Evolutionary conservation across 2,113 vertebrate species (phyloP).

Genomic region (Grallaria varia): DNA sequence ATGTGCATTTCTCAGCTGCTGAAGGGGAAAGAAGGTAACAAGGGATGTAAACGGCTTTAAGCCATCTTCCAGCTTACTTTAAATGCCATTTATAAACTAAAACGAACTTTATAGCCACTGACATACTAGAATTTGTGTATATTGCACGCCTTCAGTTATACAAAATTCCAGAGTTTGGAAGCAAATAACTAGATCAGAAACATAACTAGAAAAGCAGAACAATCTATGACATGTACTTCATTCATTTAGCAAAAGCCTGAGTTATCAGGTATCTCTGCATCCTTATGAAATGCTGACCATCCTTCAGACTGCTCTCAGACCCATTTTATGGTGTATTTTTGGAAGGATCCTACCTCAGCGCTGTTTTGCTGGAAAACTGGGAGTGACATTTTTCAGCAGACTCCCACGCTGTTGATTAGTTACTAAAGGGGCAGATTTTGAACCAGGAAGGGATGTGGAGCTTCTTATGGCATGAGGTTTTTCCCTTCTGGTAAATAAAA

Average conservation of each 20-base stretch:
- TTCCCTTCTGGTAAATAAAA: neutral
- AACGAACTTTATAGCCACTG: neutral
- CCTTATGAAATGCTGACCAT: neutral
- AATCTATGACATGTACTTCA: neutral
- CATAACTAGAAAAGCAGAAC: neutral
- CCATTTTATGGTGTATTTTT: neutral
- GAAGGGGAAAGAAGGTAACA: neutral
- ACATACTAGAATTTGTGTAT: neutral
- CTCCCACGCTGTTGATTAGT: neutral
- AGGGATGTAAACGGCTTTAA: neutral
- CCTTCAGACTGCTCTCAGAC: neutral
- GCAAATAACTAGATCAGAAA: neutral
- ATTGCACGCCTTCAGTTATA: neutral
- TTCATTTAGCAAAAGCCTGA: neutral
- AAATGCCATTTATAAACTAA: neutral
- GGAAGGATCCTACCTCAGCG: neutral
- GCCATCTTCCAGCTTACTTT: neutral
- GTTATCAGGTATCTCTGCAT: neutral
- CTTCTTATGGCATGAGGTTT: neutral
- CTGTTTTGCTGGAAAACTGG: neutral
- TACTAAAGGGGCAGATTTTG: neutral
- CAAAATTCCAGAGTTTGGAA: neutral
- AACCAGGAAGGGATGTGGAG: neutral
- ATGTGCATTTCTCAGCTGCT: neutral
- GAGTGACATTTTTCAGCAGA: neutral